Evolutionary conservation across 2,113 vertebrate species (phyloP).

Genomic region (Scytalopus superciliaris): DNA sequence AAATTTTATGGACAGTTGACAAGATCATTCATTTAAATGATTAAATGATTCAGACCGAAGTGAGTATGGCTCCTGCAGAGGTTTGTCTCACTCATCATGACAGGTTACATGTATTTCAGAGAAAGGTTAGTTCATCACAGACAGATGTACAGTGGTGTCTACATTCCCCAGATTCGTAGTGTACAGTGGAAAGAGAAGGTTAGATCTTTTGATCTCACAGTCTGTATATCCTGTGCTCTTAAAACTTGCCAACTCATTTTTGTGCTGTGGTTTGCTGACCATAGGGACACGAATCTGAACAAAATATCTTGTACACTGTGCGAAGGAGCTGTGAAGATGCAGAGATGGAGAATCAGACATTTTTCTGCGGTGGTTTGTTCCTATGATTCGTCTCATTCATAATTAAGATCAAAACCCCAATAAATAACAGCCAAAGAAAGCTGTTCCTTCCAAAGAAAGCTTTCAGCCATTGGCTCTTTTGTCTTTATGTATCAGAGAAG

Average conservation of each 20-base stretch:
- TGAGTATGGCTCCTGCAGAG: not conserved
- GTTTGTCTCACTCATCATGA: not conserved
- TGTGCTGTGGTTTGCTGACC: not conserved
- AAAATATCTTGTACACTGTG: not conserved
- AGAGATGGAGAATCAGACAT: not conserved
- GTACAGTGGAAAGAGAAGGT: not conserved
- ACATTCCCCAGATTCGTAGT: not conserved
- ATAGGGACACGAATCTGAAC: not conserved
- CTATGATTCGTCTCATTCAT: not conserved
- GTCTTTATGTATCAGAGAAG: not conserved
- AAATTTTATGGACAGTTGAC: not conserved
- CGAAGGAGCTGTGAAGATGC: not conserved
- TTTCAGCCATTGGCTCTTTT: not conserved
- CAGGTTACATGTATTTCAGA: not conserved
- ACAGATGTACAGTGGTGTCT: not conserved
- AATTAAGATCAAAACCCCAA: not conserved
- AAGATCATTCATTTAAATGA: not conserved
- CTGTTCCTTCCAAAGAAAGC: not conserved
- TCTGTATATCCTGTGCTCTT: not conserved
- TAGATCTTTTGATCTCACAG: not conserved
- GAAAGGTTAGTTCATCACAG: not conserved
- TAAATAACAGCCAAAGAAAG: not conserved
- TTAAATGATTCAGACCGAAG: not conserved
- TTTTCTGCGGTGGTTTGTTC: not conserved
- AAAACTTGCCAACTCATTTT: not conserved